Evolutionary conservation across 92 coral and sea anemone genomes (phyloP), one percentile per base, ranked within the genome.

Genomic region (Epizoanthus stellaris): DNA sequence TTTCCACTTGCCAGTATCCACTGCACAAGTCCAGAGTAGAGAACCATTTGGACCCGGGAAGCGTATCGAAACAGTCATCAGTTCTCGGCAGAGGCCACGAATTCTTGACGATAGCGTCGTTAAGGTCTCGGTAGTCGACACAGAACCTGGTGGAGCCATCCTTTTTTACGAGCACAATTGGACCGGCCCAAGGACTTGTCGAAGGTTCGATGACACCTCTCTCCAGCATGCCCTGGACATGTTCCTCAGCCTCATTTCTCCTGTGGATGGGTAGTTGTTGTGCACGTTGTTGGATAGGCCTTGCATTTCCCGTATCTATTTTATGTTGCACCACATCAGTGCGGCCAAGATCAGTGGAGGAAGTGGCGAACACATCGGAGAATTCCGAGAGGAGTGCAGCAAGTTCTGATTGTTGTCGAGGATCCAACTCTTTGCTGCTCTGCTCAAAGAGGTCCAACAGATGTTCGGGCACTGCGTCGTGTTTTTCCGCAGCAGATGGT

Each of bases 1-100:
- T 12, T 52, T 17, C 87, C 25, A 82, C 91, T 47, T 88, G 91
- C 87, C 85, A 88, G 60, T 88, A 88, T 2, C 91, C 87, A 40
- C 82, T 81, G 12, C 75, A 74, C 5, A 82, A 65, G 69, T 82
- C 88, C 3, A 80, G 67, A n/a, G 86, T 87, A 1, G 90, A 80
- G 73, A 87, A 87, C 85, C 85, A 81, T 17, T 57, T 58, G 5
- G 90, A 81, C 21, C 85, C 86, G 23, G 85, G 15, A 5, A 87
- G 90, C 11, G 74, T 66, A 58, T 87, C 82, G 10, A 87, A 70
- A 12, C 80, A 67, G 3, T 75, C 64, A 34, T 87, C 90, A 0
- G 69, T 16, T 16, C 70, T 58, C 19, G 88, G 88, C 10, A 85
- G 76, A 7, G 84, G 88, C 39, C 69, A 85, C 6, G 83, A 39